Percentiles rank a stretch among this genome's conserved stretches.
Conservation (phyloP, 92 coral and sea anemone species). For the Umimayanthus kanabou region DNA sequence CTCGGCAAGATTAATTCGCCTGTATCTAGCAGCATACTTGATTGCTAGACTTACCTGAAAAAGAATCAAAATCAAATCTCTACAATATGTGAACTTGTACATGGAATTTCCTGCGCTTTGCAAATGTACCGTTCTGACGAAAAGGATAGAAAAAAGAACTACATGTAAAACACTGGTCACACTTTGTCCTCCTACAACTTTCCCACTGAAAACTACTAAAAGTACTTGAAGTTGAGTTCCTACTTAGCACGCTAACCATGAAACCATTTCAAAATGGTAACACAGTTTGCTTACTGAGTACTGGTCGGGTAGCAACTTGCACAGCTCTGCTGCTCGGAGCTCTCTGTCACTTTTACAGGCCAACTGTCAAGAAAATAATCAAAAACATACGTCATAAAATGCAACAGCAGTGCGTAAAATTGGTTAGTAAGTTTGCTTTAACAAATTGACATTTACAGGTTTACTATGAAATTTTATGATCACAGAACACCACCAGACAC, state of each 20-base stretch:
- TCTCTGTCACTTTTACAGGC: constrained; percentile 95
- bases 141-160: no score
- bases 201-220: no score
- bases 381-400: not conserved
- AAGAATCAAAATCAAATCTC: not conserved
- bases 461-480: no score
- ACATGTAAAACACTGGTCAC: no score
- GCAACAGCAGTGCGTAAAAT: not conserved
- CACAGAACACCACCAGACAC: not conserved
- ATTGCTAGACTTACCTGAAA: constrained; percentile 96
- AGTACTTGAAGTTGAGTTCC: no score
- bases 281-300: constrained; percentile 77
- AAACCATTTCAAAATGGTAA: no score
- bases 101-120: no score
- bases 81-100: no score
- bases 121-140: no score
- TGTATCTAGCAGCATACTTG: constrained; percentile 86
- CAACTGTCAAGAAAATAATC: constrained; percentile 59
- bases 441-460: not conserved
- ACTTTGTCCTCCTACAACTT: no score
- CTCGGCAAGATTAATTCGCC: constrained; percentile 91
- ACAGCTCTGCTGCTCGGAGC: constrained; percentile 85
- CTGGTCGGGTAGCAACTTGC: constrained; percentile 91
- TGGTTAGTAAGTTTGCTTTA: not conserved
- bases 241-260: no score